Conservation (phyloP, 1,140 invertebrate species). For the Melanaphis sacchari region DNA sequence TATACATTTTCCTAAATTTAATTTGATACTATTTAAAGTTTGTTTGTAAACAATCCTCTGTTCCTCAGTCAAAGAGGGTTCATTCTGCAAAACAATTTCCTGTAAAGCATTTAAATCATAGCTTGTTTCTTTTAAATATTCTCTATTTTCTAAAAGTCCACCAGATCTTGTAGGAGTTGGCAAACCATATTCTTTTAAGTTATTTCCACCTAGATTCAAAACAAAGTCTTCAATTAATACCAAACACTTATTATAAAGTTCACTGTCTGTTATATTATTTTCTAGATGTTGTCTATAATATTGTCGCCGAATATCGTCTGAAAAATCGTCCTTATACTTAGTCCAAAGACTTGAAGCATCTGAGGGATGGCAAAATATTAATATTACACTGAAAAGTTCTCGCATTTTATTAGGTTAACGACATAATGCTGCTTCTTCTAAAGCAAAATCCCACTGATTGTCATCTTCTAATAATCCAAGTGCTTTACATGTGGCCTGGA, state of each 20-base stretch:
- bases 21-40: conserved; percentile 28
- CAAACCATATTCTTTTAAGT: background rate
- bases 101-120: background rate
- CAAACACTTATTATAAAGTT: background rate
- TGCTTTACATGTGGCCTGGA: conserved; percentile 62
- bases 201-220: background rate
- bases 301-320: conserved; percentile 55
- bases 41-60: background rate
- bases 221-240: background rate
- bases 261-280: background rate
- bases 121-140: background rate
- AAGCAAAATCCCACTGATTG: conserved; percentile 60
- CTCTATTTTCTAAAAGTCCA: background rate
- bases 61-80: background rate
- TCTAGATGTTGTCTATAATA: background rate
- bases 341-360: conserved; percentile 56
- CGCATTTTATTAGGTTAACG: conserved; percentile 35
- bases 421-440: conserved; percentile 56
- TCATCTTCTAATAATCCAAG: conserved; percentile 62
- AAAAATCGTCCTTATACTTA: conserved; percentile 55
- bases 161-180: background rate
- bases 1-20: conserved; percentile 18
- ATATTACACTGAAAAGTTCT: conserved; percentile 58
- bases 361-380: conserved; percentile 58
- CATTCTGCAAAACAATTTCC: background rate